Conservation (phyloP, 2,888 invertebrate genomes). For the Dynastes hyllus region DNA sequence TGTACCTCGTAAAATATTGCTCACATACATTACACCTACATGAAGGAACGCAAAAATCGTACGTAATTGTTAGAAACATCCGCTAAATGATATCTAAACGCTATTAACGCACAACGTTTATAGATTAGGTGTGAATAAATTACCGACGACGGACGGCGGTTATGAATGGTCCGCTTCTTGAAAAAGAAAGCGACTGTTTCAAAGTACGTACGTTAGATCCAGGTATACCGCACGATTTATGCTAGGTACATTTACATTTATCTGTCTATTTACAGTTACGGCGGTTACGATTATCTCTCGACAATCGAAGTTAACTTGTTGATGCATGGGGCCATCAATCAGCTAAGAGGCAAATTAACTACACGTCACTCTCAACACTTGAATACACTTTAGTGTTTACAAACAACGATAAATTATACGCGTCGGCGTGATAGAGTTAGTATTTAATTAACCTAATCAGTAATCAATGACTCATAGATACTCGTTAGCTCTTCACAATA, state of each 20-base stretch:
- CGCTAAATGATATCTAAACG: constrained; percentile 14
- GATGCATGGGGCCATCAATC: constrained; percentile 35
- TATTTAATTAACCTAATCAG: constrained; percentile 14
- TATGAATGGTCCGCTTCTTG: background rate
- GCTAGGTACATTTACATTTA: too few species aligned
- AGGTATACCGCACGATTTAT: too few species aligned
- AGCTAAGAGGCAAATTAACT: constrained; percentile 32
- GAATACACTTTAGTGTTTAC: constrained; percentile 32
- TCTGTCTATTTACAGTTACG: constrained; percentile 31
- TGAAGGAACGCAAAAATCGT: background rate
- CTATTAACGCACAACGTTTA: constrained; percentile 11
- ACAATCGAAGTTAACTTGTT: constrained; percentile 37
- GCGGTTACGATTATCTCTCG: constrained; percentile 20
- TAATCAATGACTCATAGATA: background rate
- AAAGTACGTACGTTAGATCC: background rate
- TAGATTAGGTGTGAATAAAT: constrained; percentile 12
- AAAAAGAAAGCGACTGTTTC: background rate
- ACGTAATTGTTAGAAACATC: background rate
- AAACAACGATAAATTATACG: constrained; percentile 22
- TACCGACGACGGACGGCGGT: background rate
- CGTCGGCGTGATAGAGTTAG: constrained; percentile 9
- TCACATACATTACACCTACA: background rate
- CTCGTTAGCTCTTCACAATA: background rate
- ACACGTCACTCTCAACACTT: constrained; percentile 33
- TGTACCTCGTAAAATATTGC: background rate